phyloP scores from a whole-genome alignment of 2,888 invertebrate species.

The Sylvicola cinctus region DNA sequence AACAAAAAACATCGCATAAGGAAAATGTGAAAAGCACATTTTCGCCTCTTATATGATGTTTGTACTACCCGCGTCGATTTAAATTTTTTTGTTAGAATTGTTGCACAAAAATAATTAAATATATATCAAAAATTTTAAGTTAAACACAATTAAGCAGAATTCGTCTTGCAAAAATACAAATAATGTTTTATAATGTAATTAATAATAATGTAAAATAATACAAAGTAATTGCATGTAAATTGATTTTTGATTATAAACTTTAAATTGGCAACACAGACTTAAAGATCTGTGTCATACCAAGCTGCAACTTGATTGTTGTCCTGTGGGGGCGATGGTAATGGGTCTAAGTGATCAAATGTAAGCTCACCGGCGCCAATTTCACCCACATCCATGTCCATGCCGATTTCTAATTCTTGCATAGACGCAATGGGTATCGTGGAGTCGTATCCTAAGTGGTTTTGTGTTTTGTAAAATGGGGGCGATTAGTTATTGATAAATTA shows the following conservation, averaged over 20 bases:
- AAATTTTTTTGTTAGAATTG: too few relatives aligned
- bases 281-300: slow-evolving; percentile 96
- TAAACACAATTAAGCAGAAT: too few relatives aligned
- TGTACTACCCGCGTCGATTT: too few relatives aligned
- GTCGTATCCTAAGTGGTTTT: slow-evolving; percentile 9
- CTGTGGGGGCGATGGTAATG: slow-evolving; percentile 61
- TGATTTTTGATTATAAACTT: neutral
- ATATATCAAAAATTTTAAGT: too few relatives aligned
- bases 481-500: slow-evolving; percentile 7
- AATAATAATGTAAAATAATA: too few relatives aligned
- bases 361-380: slow-evolving; percentile 51
- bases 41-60: too few relatives aligned
- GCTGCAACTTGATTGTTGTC: slow-evolving; percentile 85
- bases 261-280: too few relatives aligned
- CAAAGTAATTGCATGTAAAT: neutral
- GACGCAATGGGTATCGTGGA: slow-evolving; percentile 94
- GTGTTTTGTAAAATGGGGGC: slow-evolving; percentile 9
- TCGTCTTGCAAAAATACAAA: too few relatives aligned
- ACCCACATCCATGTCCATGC: slow-evolving; percentile 74
- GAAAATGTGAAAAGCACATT: too few relatives aligned
- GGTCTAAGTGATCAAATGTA: slow-evolving; percentile 60
- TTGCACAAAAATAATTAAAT: too few relatives aligned
- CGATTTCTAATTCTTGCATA: slow-evolving; percentile 87
- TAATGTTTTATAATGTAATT: too few relatives aligned
- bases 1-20: too few relatives aligned